phyloP scores from a whole-genome alignment of 1,140 invertebrate genomes.

The Trinorchestia longiramus region DNA sequence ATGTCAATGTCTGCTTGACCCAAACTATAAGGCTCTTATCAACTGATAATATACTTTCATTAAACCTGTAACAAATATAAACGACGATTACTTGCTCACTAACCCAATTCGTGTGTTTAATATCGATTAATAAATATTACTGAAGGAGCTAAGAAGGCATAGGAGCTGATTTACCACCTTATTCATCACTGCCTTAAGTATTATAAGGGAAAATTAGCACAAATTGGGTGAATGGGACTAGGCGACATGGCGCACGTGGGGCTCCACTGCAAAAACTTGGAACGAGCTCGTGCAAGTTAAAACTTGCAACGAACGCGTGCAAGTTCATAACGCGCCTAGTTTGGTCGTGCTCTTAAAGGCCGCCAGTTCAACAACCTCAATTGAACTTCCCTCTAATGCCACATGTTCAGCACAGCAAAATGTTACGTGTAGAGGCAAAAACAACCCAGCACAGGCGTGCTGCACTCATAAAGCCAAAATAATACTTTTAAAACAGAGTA shows the following conservation, averaged over 20 bases:
- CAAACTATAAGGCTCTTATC: no score
- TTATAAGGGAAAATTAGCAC: background rate
- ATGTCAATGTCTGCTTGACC: no score
- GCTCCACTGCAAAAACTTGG: background rate
- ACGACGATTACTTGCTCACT: background rate
- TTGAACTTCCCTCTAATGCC: constrained; percentile 6
- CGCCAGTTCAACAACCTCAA: background rate
- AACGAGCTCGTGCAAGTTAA: background rate
- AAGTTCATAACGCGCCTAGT: background rate
- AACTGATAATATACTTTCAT: no score
- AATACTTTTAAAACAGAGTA: background rate
- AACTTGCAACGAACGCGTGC: background rate
- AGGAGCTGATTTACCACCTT: background rate
- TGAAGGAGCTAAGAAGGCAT: background rate
- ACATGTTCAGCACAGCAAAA: background rate
- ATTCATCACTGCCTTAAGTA: background rate
- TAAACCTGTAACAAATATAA: background rate
- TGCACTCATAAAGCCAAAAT: background rate
- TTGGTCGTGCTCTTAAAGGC: background rate
- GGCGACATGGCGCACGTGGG: background rate
- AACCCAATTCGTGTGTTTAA: background rate
- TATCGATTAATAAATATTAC: background rate
- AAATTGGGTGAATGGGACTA: background rate
- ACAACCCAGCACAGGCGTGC: background rate
- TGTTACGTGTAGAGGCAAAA: background rate